A percentile compares a stretch with the other conserved stretches of the same genome.
Conservation (phyloP, 2,797 vertebrate species). For the Anableps anableps region DNA sequence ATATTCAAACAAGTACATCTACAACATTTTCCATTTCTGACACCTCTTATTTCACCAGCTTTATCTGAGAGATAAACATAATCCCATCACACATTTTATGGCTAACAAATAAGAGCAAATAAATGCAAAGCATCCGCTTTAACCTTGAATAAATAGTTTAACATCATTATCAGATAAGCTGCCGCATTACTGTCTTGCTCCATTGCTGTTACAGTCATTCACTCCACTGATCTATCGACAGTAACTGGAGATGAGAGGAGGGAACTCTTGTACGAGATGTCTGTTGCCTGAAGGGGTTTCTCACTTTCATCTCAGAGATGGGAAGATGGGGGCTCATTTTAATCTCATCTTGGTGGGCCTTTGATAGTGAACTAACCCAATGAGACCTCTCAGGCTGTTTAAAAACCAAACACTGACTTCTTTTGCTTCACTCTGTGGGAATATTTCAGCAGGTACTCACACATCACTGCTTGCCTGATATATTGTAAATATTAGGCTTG, state of each 20-base stretch:
- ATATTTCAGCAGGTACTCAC: conserved; percentile 18
- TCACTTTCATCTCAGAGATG: conserved; percentile 62
- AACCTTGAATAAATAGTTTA: conserved; percentile 27
- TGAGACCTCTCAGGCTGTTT: conserved; percentile 45
- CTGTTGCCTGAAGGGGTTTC: conserved; percentile 52
- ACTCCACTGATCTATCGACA: conserved; percentile 9
- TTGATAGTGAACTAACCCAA: conserved; percentile 57
- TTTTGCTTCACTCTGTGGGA: conserved; percentile 9
- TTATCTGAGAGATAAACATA: conserved; percentile 11
- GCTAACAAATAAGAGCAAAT: conserved; percentile 20
- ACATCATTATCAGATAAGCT: conserved; percentile 28
- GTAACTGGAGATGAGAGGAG: conserved; percentile 12
- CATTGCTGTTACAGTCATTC: conserved; percentile 6
- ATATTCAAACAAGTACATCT: conserved; percentile 31
- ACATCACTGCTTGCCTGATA: conserved; percentile 13
- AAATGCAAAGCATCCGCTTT: conserved; percentile 8
- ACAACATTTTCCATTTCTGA: conserved; percentile 2
- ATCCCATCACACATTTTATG: conserved; percentile 23
- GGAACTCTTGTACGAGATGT: conserved; percentile 23
- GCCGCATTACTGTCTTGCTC: conserved; percentile 11
- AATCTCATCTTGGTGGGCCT: conserved; percentile 36
- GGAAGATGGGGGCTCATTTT: conserved; percentile 58
- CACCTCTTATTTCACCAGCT: neutral
- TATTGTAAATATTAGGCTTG: conserved; percentile 5
- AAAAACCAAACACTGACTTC: conserved; percentile 45